Evolutionary conservation across 1,140 invertebrate species (phyloP), one percentile per base, ranked within the genome.

Genomic region (Hydropsyche tenuis): DNA sequence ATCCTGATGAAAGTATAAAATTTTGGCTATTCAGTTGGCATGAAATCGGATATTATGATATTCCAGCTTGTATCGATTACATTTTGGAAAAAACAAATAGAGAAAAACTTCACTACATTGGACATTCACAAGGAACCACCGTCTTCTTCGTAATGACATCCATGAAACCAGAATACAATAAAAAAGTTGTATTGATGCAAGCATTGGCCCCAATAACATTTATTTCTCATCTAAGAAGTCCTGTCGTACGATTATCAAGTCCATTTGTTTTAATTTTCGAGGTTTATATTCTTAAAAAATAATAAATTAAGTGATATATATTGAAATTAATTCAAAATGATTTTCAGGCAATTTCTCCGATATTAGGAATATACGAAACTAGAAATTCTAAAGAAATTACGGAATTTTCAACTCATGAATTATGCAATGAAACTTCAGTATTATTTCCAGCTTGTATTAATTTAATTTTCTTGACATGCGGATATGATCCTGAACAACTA

Each of bases 1-100:
- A 80, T 69, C 85, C 81, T n/a, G 22, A 70, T 12, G 69, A 87
- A 22, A 80, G 84, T 14, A 68, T 80, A 2, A 77, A 84, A 69
- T 92, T 86, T 74, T 92, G 90, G 90, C 79, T 87, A 72, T 92
- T 89, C 79, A 90, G 88, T 69, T 86, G 83, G 80, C 88, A 92
- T 72, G 89, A 92, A 81, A 89, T 91, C 77, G 90, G 89, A 11
- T 74, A 79, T 0, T 86, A 85, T 56, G 91, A 92, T 79, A 66
- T 91, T 4, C 89, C 90, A 22, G 86, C 89, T 0, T 87, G 87
- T 80, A 85, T 92, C 18, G 85, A 90, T 68, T 85, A 87, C 69
- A 80, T 88, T 22, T 72, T 89, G 1, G 75, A 83, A 0, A 72
- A 65, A 20, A 90, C 87, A 0, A 79, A 80, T 0, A 74, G 81